Evolutionary conservation across 2,888 invertebrate genomes (phyloP), one percentile per base, ranked within the genome.

Genomic region (Volucella inanis): DNA sequence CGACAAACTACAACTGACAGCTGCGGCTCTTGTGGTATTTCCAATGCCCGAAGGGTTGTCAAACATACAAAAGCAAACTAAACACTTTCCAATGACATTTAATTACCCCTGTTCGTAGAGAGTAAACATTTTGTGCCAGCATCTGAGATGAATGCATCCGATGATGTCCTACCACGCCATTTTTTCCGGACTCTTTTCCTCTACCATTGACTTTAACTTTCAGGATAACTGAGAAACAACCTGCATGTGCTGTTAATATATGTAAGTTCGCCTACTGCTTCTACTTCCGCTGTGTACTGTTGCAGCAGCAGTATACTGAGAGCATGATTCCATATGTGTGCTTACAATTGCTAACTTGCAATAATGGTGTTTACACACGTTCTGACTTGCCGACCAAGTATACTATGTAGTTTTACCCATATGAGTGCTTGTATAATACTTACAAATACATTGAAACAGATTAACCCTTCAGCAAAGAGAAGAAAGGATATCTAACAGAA

Each of bases 341-440:
- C 74, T 54, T 8, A 38, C 45, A 50, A 9, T 18, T 45, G 50
- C 61, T 61, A 77, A 61, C 61, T 52, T 68, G 43, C 10, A 12
- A 41, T 68, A 61, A 77, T 61, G 76, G 47, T 70, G 70, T 68
- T 77, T 70, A 62, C 76, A 68, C 43, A 67, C 31, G 18, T 52
- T 67, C 39, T 67, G 76, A 52, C 68, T 70, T 49, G 57, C 38
- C 49, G 10, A 14, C 38, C 49, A 8, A 14, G 52, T 52, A 43
- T 43, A 47, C 54, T 62, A 43, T 14, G 12, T 45, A 15, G 31
- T 6, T 31, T 6, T 31, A 31, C 6, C 31, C 31, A 31, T 31
- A 31, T 31, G 31, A 31, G 31, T 31, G 31, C 31, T 22, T 22
- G 3, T 22, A 18, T 18, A 18, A 18, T 18, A 22, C 22, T 31